A percentile compares a stretch with the other conserved stretches of the same genome.
Conservation (phyloP, 2,888 invertebrate species). For the Agonopterix alstromeriana region DNA sequence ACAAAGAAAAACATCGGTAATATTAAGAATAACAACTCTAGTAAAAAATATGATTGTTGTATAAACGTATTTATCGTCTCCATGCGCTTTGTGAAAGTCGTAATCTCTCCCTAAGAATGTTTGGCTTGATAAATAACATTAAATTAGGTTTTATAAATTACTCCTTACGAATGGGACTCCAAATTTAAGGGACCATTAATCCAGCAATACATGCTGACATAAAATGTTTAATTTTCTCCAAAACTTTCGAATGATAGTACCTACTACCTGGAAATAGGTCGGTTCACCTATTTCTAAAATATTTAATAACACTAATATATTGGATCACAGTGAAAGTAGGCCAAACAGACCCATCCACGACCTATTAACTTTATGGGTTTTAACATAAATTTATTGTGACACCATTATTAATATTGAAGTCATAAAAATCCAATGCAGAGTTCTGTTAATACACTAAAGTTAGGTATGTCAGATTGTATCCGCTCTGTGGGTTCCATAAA, state of each 20-base stretch:
- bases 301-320: slow-evolving; percentile 5
- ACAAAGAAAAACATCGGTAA: slow-evolving; percentile 19
- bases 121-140: slow-evolving; percentile 8
- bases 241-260: slow-evolving; percentile 20
- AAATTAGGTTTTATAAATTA: slow-evolving; percentile 16
- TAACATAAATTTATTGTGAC: slow-evolving; percentile 16
- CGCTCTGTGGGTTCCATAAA: too few species aligned
- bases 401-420: slow-evolving; percentile 3
- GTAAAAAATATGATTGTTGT: too few species aligned
- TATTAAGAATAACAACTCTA: too few species aligned
- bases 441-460: too few species aligned
- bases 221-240: slow-evolving; percentile 9
- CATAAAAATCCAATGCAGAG: slow-evolving; percentile 2
- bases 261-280: too few species aligned
- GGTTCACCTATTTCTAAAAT: not conserved
- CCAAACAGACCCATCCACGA: slow-evolving; percentile 27
- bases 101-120: slow-evolving; percentile 13
- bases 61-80: not conserved
- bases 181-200: slow-evolving; percentile 12
- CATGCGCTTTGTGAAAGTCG: slow-evolving; percentile 14
- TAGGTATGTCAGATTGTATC: too few species aligned
- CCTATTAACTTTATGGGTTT: slow-evolving; percentile 20
- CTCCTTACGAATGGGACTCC: slow-evolving; percentile 13
- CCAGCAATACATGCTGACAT: slow-evolving; percentile 11
- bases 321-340: slow-evolving; percentile 48